Conservation (phyloP, 2,797 vertebrate species). For the Halcyon badia region DNA sequence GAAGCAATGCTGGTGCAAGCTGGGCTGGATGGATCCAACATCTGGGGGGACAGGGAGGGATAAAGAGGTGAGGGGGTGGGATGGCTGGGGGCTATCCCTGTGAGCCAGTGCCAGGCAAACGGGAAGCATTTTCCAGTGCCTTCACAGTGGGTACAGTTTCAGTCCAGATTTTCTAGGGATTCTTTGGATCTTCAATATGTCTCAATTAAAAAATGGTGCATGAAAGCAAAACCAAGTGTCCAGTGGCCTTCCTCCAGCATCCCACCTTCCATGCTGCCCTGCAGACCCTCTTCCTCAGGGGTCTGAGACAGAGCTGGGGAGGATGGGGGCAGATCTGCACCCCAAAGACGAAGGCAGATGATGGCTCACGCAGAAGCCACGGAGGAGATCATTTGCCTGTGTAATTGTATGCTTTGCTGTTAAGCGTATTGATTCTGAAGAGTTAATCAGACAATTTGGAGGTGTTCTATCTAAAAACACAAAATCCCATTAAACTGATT, state of each 20-base stretch:
- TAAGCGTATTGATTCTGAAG: slow-evolving; percentile 77
- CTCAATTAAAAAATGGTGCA: fast-evolving
- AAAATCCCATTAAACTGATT: slow-evolving; percentile 77
- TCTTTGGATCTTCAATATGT: fast-evolving
- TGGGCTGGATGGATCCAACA: fast-evolving
- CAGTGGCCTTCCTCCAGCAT: fast-evolving
- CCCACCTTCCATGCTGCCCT: fast-evolving
- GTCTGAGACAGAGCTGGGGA: not conserved
- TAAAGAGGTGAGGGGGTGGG: fast-evolving
- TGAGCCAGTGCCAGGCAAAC: not conserved
- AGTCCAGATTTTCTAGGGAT: not conserved
- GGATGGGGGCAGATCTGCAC: not conserved
- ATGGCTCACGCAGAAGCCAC: not conserved
- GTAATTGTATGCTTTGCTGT: slow-evolving; percentile 74
- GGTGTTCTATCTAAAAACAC: slow-evolving; percentile 56
- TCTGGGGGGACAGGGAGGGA: no score
- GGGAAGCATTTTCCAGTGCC: fast-evolving
- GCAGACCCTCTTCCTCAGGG: fast-evolving
- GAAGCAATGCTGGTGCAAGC: not conserved
- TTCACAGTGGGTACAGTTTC: fast-evolving
- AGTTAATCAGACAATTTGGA: slow-evolving; percentile 77
- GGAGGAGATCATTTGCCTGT: slow-evolving; percentile 56
- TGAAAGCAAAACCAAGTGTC: fast-evolving
- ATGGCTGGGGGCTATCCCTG: no score
- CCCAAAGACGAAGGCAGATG: not conserved